Conservation (phyloP, 2,888 invertebrate genomes). For the Erebia epiphron region DNA sequence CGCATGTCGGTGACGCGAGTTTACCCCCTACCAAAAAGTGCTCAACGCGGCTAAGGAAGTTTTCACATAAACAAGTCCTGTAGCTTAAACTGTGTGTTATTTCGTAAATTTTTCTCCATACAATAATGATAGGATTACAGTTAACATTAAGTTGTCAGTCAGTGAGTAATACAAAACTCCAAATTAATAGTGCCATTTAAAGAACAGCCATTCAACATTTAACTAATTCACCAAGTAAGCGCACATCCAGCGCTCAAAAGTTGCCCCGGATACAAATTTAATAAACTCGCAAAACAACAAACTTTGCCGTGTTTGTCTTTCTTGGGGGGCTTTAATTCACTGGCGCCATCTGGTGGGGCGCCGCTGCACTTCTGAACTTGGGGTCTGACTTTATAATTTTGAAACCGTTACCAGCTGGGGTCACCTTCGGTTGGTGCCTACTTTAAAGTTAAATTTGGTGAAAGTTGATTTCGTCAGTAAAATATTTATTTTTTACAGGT, state of each 20-base stretch:
- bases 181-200: conserved; percentile 51
- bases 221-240: neutral
- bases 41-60: too few species aligned
- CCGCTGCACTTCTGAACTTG: conserved; percentile 37
- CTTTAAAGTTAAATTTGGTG: too few species aligned
- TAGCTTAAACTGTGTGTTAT: too few species aligned
- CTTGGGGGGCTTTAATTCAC: conserved; percentile 51
- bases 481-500: too few species aligned
- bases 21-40: too few species aligned
- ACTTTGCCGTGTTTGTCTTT: conserved; percentile 58
- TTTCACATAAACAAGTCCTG: too few species aligned
- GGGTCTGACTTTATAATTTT: conserved; percentile 34
- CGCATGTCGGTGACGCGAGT: too few species aligned
- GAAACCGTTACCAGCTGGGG: conserved; percentile 19
- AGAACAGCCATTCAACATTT: conserved; percentile 50
- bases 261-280: conserved; percentile 50
- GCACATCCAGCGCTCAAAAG: conserved; percentile 15
- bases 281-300: conserved; percentile 60
- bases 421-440: conserved; percentile 18
- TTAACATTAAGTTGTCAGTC: neutral
- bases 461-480: neutral
- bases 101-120: too few species aligned
- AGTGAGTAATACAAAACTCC: neutral
- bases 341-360: conserved; percentile 56
- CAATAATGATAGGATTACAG: too few species aligned